Conservation (phyloP, 2,113 vertebrate species). For the Hypomesus transpacificus region DNA sequence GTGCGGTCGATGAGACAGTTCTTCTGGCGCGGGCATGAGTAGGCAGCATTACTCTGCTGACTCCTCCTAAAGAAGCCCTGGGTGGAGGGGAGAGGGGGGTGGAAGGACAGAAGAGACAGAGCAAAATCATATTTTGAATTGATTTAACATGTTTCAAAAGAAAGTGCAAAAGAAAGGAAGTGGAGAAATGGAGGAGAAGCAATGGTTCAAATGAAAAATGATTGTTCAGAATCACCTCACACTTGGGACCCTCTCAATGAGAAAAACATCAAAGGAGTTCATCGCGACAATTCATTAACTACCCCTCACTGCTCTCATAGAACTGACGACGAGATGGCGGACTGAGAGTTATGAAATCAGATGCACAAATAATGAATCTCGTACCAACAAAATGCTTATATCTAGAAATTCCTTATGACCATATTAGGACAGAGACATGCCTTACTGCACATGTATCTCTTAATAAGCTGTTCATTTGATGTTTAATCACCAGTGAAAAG, state of each 20-base stretch:
- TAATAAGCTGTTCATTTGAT: conserved; percentile 85
- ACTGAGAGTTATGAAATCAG: too few species aligned
- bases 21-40: conserved; percentile 93
- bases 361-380: background rate
- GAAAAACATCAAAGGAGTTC: too few species aligned
- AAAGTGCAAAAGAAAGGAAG: too few species aligned
- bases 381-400: background rate
- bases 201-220: too few species aligned
- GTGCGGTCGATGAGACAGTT: conserved; percentile 92
- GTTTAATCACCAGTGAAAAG: conserved; percentile 87
- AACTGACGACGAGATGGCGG: too few species aligned
- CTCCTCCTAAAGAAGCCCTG: conserved; percentile 94
- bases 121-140: too few species aligned
- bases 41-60: conserved; percentile 89
- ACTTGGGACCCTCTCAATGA: too few species aligned
- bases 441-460: conserved; percentile 84
- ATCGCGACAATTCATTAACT: too few species aligned
- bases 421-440: conserved; percentile 79
- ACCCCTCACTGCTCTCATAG: too few species aligned
- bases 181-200: too few species aligned
- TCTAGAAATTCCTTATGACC: conserved; percentile 65
- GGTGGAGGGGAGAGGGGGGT: conserved; percentile 17
- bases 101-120: background rate
- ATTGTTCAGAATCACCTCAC: too few species aligned
- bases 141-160: too few species aligned